Evolutionary conservation across 2,113 vertebrate genomes (phyloP).

Genomic region (Lathamus discolor): DNA sequence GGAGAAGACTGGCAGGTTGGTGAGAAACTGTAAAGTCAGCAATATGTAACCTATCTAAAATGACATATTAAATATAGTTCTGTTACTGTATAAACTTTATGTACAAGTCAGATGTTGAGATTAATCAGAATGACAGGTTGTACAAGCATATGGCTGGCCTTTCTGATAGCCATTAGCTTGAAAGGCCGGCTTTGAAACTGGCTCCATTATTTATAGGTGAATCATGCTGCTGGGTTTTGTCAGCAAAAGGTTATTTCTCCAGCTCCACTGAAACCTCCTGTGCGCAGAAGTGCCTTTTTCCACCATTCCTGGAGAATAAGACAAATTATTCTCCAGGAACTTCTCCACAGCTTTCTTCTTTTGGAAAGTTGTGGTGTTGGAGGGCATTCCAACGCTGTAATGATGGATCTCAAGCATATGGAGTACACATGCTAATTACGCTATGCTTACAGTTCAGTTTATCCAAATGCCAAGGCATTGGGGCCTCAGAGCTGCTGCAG

Average conservation of each 20-base stretch:
- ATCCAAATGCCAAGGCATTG: conserved; percentile 45
- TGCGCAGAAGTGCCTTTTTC: neutral
- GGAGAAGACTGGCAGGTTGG: neutral
- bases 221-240: conserved; percentile 32
- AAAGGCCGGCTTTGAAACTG: conserved; percentile 5
- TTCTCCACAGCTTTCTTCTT: conserved; percentile 2
- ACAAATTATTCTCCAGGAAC: conserved; percentile 14
- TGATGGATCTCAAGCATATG: conserved; percentile 41
- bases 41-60: neutral
- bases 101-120: conserved; percentile 45
- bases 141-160: conserved; percentile 46
- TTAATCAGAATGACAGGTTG: conserved; percentile 50
- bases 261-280: conserved; percentile 20
- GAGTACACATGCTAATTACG: conserved; percentile 52
- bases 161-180: conserved; percentile 43
- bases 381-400: neutral
- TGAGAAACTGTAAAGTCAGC: conserved; percentile 28
- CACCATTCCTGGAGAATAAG: neutral
- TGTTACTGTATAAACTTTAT: conserved; percentile 42
- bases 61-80: neutral
- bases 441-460: neutral
- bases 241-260: conserved; percentile 46
- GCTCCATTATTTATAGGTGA: conserved; percentile 22
- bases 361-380: neutral
- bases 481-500: conserved; percentile 46